Evolutionary conservation across 1,140 invertebrate species (phyloP).

Genomic region (Euwallacea similis): DNA sequence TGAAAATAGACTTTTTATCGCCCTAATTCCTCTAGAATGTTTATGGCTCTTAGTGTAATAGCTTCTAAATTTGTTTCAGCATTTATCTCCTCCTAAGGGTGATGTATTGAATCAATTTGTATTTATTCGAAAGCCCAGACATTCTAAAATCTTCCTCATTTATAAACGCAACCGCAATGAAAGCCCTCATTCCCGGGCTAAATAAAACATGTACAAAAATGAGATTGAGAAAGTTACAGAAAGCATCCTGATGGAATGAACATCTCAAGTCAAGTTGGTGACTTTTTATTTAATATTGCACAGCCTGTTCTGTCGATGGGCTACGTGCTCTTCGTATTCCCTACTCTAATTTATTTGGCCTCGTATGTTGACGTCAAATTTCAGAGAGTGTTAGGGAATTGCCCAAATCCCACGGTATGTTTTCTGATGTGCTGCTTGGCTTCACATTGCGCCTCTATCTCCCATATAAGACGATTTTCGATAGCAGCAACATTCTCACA

Average conservation of each 20-base stretch:
- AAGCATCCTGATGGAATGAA: constrained; percentile 16
- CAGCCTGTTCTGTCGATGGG: constrained; percentile 35
- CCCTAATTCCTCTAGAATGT: constrained; percentile 15
- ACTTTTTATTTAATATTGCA: constrained; percentile 45
- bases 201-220: constrained; percentile 12
- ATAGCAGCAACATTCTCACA: constrained; percentile 13
- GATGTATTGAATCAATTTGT: neutral
- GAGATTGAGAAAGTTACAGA: constrained; percentile 25
- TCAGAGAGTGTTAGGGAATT: constrained; percentile 49
- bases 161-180: neutral
- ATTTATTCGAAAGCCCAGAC: too few species aligned
- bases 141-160: neutral
- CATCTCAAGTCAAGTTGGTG: constrained; percentile 18
- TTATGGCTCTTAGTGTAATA: constrained; percentile 4
- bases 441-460: constrained; percentile 13
- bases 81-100: neutral
- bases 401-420: constrained; percentile 49
- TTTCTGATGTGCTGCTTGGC: constrained; percentile 46
- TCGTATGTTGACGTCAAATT: constrained; percentile 47
- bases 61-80: constrained; percentile 18
- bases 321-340: constrained; percentile 44
- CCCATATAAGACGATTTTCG: constrained; percentile 13
- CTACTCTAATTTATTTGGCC: constrained; percentile 50
- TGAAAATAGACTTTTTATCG: constrained; percentile 32
- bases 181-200: neutral